Base-by-base conservation (phyloP, 2,797 vertebrate genomes). In the Coregonus ussuriensis region DNA sequence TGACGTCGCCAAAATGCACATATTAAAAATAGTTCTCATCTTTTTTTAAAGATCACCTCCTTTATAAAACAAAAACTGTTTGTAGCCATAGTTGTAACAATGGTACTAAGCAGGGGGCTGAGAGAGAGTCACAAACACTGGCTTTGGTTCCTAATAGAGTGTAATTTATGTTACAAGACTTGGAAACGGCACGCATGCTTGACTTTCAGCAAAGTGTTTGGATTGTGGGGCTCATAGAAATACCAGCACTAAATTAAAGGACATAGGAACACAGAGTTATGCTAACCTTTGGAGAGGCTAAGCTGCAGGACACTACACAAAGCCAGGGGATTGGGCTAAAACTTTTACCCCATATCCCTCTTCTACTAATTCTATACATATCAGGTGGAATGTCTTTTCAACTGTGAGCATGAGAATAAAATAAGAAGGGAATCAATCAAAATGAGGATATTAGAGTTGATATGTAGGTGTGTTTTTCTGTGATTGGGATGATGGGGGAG, bases 401-500 rank as follows among this genome's bases (percentile, higher is more conserved):
- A 69, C 5, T 16, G 31, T 13, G 29, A 35, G 66, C 14, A 47
- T 47, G 41, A 47, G 2, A 47, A 47, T 47, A 47, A 11, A 47
- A 47, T 47, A 47, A 13, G 41, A 47, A 47, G 9, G 9, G 7
- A 69, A 41, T 18, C 35, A 16, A 21, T 31, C 25, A 33, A 31
- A 15, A 68, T 33, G 4, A 35, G 31, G n/a, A 83, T 81, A 72
- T 66, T 33, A 78, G 14, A 76, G 74, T 77, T 66, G 82, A 75
- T 79, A 75, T 81, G 69, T 74, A 83, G 25, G 74, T 85, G 82
- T 68, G 82, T 84, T 75, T 67, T 79, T 78, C 79, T 76, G 73
- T 85, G 83, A 90, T 79, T 83, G 88, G 75, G 84, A 83, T 18
- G 83, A 86, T 83, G 82, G 37, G 52, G 77, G 84, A 76, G 84